Percentiles rank a stretch among this genome's conserved stretches.
Evolutionary conservation across 1,140 invertebrate genomes (phyloP).

Genomic region (Drosophila dunni): DNA sequence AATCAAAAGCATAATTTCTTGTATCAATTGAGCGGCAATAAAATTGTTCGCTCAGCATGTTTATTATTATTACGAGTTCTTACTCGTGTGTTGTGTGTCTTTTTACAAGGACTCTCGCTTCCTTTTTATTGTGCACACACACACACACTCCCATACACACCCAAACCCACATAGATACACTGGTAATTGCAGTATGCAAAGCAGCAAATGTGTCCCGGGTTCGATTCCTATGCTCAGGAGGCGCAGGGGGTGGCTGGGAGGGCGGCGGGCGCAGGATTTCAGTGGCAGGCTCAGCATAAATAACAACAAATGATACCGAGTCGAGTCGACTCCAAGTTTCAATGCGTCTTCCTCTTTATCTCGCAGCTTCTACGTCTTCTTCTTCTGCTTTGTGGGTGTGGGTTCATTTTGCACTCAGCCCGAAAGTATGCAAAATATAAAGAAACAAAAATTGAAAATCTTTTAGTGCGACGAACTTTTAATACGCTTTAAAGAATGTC

Average conservation of each 20-base stretch:
- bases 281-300: slow-evolving; percentile 73
- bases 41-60: slow-evolving; percentile 64
- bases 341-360: slow-evolving; percentile 60
- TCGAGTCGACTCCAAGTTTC: slow-evolving; percentile 1
- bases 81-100: slow-evolving; percentile 44
- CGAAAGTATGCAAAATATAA: slow-evolving; percentile 55
- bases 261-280: slow-evolving; percentile 36
- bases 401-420: slow-evolving; percentile 44
- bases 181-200: slow-evolving; percentile 49
- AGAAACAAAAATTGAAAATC: background rate
- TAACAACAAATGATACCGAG: slow-evolving; percentile 73
- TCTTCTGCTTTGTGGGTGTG: slow-evolving; percentile 4
- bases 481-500: background rate
- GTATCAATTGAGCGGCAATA: slow-evolving; percentile 78
- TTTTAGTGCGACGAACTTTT: background rate
- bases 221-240: background rate
- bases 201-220: slow-evolving; percentile 42
- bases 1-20: slow-evolving; percentile 83
- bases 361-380: slow-evolving; percentile 7
- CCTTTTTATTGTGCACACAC: slow-evolving; percentile 25
- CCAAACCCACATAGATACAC: slow-evolving; percentile 17
- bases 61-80: slow-evolving; percentile 67
- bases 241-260: background rate
- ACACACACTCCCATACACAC: slow-evolving; percentile 5
- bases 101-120: slow-evolving; percentile 18